These are phyloP conservation scores for Amyelois transitella DNA, from an alignment of 1,140 invertebrate genomes.

Conservation along the genomic window DNA sequence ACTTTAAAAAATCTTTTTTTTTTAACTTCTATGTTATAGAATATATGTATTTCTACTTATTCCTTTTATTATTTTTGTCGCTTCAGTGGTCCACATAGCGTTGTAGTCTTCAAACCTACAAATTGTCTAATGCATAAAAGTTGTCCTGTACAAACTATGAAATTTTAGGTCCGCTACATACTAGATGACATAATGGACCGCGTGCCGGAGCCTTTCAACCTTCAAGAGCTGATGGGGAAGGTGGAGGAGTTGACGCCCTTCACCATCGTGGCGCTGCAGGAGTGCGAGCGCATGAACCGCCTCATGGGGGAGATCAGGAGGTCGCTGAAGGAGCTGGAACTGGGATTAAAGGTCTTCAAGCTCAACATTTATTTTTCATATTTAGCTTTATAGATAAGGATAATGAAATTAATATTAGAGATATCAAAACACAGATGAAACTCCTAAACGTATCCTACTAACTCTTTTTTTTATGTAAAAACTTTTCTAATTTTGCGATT, in stretches of 20 bases:
- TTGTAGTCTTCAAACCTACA: no score
- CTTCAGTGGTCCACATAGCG: no score
- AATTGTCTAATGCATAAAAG: no score
- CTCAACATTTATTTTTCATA: background rate
- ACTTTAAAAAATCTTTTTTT: no score
- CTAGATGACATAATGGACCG: conserved; percentile 94
- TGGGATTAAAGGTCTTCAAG: conserved; percentile 92
- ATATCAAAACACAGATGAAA: no score
- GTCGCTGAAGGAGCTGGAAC: conserved; percentile 89
- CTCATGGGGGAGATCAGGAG: conserved; percentile 86
- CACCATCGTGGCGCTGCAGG: conserved; percentile 94
- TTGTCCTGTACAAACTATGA: background rate
- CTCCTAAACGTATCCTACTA: no score
- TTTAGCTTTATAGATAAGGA: background rate
- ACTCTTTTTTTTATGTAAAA: no score
- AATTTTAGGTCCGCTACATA: conserved; percentile 80
- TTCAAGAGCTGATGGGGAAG: conserved; percentile 89
- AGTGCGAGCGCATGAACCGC: conserved; percentile 96
- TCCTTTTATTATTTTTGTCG: no score
- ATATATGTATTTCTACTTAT: no score
- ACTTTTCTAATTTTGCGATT: no score
- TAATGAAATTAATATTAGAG: conserved; percentile 1
- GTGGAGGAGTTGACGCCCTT: conserved; percentile 94
- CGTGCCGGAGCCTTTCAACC: conserved; percentile 91
- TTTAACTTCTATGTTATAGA: no score